Evolutionary conservation across 64 coral and sea anemone species (phyloP).

Genomic region (Montipora sp.): DNA sequence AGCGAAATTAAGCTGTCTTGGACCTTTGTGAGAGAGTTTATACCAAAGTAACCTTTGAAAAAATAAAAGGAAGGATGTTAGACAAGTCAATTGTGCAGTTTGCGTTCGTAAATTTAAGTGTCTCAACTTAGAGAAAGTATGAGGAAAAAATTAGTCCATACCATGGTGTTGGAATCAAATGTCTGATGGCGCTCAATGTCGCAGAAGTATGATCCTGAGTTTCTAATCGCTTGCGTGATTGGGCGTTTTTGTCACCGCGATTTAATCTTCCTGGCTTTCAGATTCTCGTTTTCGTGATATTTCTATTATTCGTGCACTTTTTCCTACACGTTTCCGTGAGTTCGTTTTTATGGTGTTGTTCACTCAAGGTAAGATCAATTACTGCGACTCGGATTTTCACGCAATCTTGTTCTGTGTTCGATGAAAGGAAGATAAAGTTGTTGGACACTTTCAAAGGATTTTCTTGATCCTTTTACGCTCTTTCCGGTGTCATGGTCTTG

Average conservation of each 20-base stretch:
- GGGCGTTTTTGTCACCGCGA: not conserved
- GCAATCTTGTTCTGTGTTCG: not conserved
- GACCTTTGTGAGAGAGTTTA: no score
- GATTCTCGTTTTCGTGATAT: not conserved
- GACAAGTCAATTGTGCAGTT: not conserved
- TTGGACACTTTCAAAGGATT: not conserved
- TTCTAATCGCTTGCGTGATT: not conserved
- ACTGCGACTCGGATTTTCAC: not conserved
- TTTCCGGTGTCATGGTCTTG: constrained; percentile 41
- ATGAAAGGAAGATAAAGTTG: not conserved
- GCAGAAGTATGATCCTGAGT: not conserved
- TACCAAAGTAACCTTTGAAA: not conserved
- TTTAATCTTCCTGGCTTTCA: not conserved
- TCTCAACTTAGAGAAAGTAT: not conserved
- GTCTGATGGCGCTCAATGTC: not conserved
- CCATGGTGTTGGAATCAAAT: constrained; percentile 1
- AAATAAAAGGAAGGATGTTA: not conserved
- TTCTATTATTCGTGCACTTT: not conserved
- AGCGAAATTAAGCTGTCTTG: no score
- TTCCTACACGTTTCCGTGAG: not conserved
- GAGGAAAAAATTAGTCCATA: not conserved
- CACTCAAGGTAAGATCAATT: not conserved
- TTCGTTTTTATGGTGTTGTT: not conserved
- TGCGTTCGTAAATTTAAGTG: not conserved
- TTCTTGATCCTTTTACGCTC: constrained; percentile 23